Evolutionary conservation across 2,113 vertebrate species (phyloP), one percentile per base, ranked within the genome.

Genomic region (Bubo bubo): DNA sequence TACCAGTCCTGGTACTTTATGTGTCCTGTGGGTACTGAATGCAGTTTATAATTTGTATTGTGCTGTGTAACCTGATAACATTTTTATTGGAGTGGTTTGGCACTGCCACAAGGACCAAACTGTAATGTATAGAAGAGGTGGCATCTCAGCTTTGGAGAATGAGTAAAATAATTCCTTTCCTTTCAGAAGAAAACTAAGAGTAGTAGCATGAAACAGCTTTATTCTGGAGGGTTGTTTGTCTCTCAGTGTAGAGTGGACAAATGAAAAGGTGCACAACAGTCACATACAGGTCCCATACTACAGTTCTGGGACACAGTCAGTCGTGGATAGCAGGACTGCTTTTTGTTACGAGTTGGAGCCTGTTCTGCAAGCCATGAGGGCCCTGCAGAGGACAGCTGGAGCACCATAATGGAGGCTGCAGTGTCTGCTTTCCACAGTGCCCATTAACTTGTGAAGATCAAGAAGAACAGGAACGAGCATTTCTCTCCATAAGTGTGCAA

Each of bases 21-120:
- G 6, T 10, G 2, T 90, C 79, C 74, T 72, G 10, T 50, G 34
- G 26, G 28, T 82, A 32, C 32, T 55, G 59, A 84, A 70, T 60
- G 10, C 86, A 60, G 67, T 73, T 97, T 86, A 43, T 56, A 72
- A 28, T 94, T 92, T 91, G 30, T 43, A 41, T 68, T 83, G 39
- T 75, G 45, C 49, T 94, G 21, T 72, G 62, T 81, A 94, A 73
- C 34, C 35, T 81, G n/a, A 23, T 88, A 92, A 72, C 20, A 11
- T 82, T 90, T 79, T 81, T 73, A 39, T 53, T 55, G 55, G 49
- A 43, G 56, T 67, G 23, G 9, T 91, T 70, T 97, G 62, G 41
- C 12, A 39, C 53, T 85, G 47, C 55, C 82, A 43, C 4, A 14
- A 68, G 47, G 35, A 43, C 28, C 10, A 43, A 53, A 58, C 16